Evolutionary conservation across 2,888 invertebrate species (phyloP).

Genomic region (Antheraea assamensis): DNA sequence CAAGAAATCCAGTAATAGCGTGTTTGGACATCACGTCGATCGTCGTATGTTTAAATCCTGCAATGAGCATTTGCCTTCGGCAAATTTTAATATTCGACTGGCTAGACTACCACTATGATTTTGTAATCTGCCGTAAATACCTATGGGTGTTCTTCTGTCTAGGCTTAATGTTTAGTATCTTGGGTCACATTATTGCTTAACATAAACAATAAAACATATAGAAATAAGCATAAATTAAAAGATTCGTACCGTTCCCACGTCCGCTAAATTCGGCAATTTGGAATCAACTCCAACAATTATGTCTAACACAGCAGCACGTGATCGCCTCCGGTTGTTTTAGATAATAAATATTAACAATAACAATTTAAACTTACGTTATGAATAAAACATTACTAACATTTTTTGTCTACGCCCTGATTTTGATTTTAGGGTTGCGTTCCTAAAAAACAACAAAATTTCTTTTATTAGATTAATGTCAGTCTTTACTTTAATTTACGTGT

Average conservation of each 20-base stretch:
- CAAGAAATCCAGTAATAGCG: too few species aligned
- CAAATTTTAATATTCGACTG: too few species aligned
- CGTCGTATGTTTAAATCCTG: too few species aligned
- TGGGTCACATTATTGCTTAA: too few species aligned
- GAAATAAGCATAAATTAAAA: neutral
- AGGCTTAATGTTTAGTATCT: too few species aligned
- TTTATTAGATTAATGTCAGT: too few species aligned
- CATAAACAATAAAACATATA: neutral
- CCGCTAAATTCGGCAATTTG: constrained; percentile 61
- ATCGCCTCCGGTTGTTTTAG: constrained; percentile 63
- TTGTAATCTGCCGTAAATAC: too few species aligned
- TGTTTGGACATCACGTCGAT: too few species aligned
- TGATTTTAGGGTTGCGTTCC: constrained; percentile 36
- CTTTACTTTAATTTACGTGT: too few species aligned
- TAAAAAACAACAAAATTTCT: neutral
- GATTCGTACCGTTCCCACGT: constrained; percentile 30
- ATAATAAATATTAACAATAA: constrained; percentile 63
- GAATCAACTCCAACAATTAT: constrained; percentile 61
- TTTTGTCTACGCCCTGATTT: constrained; percentile 29
- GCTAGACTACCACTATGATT: too few species aligned
- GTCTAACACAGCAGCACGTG: constrained; percentile 66
- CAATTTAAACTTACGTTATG: constrained; percentile 55
- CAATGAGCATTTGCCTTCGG: too few species aligned
- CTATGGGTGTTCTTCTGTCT: too few species aligned
- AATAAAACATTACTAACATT: constrained; percentile 64